These are phyloP conservation scores for Cyrtorhinus lividipennis DNA, from an alignment of 1,140 invertebrate species.

Conservation along the genomic window DNA sequence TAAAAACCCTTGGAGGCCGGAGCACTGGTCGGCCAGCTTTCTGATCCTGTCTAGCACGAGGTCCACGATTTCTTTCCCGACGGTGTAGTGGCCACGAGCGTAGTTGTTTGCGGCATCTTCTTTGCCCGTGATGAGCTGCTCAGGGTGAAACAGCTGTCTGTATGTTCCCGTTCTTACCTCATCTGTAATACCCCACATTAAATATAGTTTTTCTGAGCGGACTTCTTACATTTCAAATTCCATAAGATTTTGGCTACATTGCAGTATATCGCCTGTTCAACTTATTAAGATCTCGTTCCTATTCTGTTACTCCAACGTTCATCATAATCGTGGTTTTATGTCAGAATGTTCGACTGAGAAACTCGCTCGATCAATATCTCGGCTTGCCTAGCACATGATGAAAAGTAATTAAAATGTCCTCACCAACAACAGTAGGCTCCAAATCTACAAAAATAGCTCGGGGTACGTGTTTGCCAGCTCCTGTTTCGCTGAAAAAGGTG, in stretches of 20 bases:
- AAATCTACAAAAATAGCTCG: slow-evolving; percentile 50
- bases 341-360: too few species aligned
- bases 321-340: not conserved
- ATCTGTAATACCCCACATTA: slow-evolving; percentile 35
- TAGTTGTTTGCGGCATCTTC: slow-evolving; percentile 65
- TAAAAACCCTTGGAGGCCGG: slow-evolving; percentile 64
- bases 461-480: slow-evolving; percentile 45
- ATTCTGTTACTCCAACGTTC: too few species aligned
- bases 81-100: slow-evolving; percentile 52
- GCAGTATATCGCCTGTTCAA: too few species aligned
- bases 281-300: too few species aligned
- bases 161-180: slow-evolving; percentile 43
- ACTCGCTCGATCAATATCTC: too few species aligned
- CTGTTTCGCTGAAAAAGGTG: slow-evolving; percentile 36
- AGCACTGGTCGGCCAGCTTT: slow-evolving; percentile 65
- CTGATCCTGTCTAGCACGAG: slow-evolving; percentile 51
- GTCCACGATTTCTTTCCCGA: slow-evolving; percentile 62
- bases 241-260: too few species aligned
- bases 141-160: slow-evolving; percentile 43
- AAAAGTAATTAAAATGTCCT: too few species aligned
- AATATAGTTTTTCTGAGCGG: too few species aligned
- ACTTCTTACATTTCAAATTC: not conserved
- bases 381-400: too few species aligned
- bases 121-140: slow-evolving; percentile 46
- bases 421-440: slow-evolving; percentile 48